phyloP scores from a whole-genome alignment of 2,797 vertebrate genomes.

The Streptopelia turtur region DNA sequence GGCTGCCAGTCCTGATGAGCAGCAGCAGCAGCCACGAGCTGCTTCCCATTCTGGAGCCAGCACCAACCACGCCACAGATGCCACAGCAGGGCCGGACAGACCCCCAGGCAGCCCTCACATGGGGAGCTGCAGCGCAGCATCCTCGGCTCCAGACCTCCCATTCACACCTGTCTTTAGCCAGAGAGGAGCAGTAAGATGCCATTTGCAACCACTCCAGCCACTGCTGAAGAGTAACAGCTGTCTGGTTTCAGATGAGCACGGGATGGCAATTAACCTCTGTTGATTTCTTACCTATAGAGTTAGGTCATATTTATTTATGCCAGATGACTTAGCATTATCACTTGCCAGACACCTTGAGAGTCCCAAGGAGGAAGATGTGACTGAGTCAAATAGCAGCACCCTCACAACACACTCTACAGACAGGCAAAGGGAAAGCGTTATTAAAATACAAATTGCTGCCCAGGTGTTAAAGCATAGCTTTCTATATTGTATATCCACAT shows the following conservation, averaged over 20 bases:
- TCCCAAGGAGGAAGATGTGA: not conserved
- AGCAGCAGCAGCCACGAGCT: not conserved
- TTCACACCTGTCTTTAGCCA: not conserved
- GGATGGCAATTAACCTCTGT: not conserved
- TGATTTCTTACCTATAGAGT: not conserved
- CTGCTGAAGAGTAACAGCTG: not conserved
- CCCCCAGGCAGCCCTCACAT: not conserved
- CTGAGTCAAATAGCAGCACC: not conserved
- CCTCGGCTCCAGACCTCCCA: not conserved
- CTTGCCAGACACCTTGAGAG: not conserved
- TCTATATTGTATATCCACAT: not conserved
- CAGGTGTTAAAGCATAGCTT: not conserved
- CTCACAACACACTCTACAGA: not conserved
- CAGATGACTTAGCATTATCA: not conserved
- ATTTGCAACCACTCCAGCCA: not conserved
- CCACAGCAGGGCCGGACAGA: not conserved
- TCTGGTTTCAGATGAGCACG: not conserved
- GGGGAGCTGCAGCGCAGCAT: not conserved
- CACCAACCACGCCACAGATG: accelerated
- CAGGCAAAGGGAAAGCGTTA: not conserved
- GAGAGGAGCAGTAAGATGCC: not conserved
- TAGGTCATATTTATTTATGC: not conserved
- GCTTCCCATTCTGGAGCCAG: not conserved
- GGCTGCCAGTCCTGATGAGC: accelerated
- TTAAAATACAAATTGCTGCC: not conserved